phyloP scores from a whole-genome alignment of 2,888 invertebrate species.

The Cheilosia vulpina region DNA sequence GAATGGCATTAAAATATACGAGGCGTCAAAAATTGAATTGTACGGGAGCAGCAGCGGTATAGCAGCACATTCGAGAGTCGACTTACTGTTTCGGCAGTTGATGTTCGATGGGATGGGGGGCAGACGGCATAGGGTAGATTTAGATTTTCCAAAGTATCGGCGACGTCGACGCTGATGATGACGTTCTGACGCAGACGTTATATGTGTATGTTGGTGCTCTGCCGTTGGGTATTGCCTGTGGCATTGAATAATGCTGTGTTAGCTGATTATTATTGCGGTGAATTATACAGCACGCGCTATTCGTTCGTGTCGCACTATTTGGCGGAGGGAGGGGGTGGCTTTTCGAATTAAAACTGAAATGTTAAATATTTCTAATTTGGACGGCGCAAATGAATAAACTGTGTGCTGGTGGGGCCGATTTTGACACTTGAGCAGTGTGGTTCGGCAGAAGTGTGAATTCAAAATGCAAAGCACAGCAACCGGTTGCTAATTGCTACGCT shows the following conservation, averaged over 20 bases:
- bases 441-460: conserved; percentile 34
- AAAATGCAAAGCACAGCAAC: conserved; percentile 53
- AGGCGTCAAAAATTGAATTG: conserved; percentile 74
- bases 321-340: background rate
- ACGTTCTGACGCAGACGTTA: conserved; percentile 50
- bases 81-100: conserved; percentile 49
- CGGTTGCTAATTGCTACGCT: conserved; percentile 55
- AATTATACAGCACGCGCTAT: conserved; percentile 63
- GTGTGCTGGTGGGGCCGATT: conserved; percentile 22
- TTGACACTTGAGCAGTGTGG: conserved; percentile 39
- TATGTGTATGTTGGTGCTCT: conserved; percentile 13
- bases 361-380: conserved; percentile 68
- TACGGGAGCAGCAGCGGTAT: conserved; percentile 15
- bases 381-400: conserved; percentile 34
- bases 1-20: conserved; percentile 73
- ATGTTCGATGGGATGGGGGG: conserved; percentile 23
- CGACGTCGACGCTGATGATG: conserved; percentile 22
- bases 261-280: conserved; percentile 70
- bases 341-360: conserved; percentile 60
- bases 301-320: conserved; percentile 15
- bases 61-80: background rate
- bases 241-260: conserved; percentile 61
- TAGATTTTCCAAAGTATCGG: conserved; percentile 39
- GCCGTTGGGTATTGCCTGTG: conserved; percentile 27
- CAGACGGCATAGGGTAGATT: conserved; percentile 24